Conservation (phyloP, 2,797 vertebrate genomes). For the Ambastaia sidthimunki region DNA sequence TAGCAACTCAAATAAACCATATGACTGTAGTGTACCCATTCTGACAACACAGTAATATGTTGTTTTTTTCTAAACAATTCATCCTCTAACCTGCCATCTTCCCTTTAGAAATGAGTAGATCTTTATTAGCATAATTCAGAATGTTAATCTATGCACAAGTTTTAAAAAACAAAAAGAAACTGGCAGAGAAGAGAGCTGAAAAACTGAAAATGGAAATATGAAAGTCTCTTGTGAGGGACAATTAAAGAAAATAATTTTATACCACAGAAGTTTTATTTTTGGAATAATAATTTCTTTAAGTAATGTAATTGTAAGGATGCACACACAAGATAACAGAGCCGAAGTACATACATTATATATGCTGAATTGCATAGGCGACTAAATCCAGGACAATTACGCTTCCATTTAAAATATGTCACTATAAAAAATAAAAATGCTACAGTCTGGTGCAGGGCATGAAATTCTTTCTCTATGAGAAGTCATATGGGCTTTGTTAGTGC, state of each 20-base stretch:
- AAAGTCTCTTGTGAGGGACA: too few relatives aligned
- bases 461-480: conserved; percentile 50
- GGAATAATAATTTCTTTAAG: too few relatives aligned
- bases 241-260: too few relatives aligned
- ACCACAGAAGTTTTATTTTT: too few relatives aligned
- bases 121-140: too few relatives aligned
- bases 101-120: too few relatives aligned
- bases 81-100: too few relatives aligned
- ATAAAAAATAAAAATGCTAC: conserved; percentile 31
- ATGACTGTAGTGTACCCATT: neutral
- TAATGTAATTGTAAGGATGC: neutral
- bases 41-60: neutral
- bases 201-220: too few relatives aligned
- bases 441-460: conserved; percentile 48
- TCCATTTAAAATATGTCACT: conserved; percentile 4
- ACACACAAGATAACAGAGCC: neutral
- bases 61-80: too few relatives aligned
- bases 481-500: conserved; percentile 53
- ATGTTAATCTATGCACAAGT: too few relatives aligned
- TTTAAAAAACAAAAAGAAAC: too few relatives aligned
- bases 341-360: neutral
- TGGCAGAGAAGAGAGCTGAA: too few relatives aligned
- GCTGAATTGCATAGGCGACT: neutral
- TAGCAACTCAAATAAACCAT: neutral
- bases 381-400: neutral